Evolutionary conservation across 2,797 vertebrate species (phyloP), one percentile per base, ranked within the genome.

Genomic region (Neopelma chrysocephalum): DNA sequence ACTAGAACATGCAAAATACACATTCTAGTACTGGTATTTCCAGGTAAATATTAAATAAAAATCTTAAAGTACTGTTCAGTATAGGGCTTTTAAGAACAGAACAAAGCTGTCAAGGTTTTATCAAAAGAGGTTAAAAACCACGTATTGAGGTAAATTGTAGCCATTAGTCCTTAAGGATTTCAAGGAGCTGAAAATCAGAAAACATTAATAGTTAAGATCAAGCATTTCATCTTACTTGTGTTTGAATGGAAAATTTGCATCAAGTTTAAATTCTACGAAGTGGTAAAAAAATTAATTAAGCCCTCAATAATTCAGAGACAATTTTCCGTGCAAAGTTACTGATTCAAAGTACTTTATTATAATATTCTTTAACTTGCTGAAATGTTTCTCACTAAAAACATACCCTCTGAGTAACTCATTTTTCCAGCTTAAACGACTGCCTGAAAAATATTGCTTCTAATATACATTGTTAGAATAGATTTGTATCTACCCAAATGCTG

Each of bases 111-210:
- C 32, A 81, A 88, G 19, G 25, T 38, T 83, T 80, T 89, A 42
- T 40, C 32, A 62, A 21, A 71, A 64, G 12, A 89, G 16, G 43
- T 78, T 88, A 66, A 94, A 81, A 82, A 50, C 12, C 43, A 76
- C 1, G 5, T 61, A 54, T 27, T 56, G n/a, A 94, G 40, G 31
- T 90, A 75, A 88, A 76, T 0, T 42, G 65, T 23, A 84, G 79
- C 40, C 51, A 62, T 65, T 75, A 90, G 38, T 80, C 56, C 76
- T 87, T 60, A 87, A 54, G 48, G 68, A 88, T 87, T 79, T 87
- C 76, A 92, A 82, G 50, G 34, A 69, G 68, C 71, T 93, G 84
- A 68, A 96, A 95, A 87, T 71, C 9, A 75, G 36, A 96, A 91
- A 88, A 92, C 17, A 91, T 48, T 91, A n/a, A 64, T 1, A 86